Evolutionary conservation across 2,113 vertebrate species (phyloP), one percentile per base, ranked within the genome.

Genomic region (Pogonocichla stellata): DNA sequence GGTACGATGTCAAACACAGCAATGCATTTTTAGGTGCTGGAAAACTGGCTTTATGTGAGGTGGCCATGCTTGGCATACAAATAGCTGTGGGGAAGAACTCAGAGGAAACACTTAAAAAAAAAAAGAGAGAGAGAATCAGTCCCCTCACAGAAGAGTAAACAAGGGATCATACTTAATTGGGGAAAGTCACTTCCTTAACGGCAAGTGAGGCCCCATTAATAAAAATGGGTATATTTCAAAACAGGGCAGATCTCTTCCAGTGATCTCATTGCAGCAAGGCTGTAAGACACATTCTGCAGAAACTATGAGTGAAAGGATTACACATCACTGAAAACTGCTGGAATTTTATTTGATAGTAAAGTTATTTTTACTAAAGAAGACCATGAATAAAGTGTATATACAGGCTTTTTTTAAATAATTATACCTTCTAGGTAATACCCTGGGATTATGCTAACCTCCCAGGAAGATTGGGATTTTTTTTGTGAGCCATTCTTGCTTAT

Each of bases 221-320:
- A 58, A 2, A 8, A 75, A 66, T 1, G 9, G 5, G 3, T 31
- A 22, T 5, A 42, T 36, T 61, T 77, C 45, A 69, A 57, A 74
- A 2, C 19, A 53, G 28, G 26, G 56, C 6, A 8, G 23, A 31
- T 36, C 16, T 16, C 42, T 86, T 61, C 24, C 71, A 60, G 34
- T 36, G 58, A 69, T 10, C 13, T 29, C 23, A 48, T 0, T 43
- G 45, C 5, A 3, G 28, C 0, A 0, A 75, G 42, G 26, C 2
- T 72, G 14, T 45, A 77, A 64, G 17, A 77, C 48, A 45, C 43
- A 43, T 67, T 61, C 72, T 72, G 81, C 51, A 81, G 51, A 66
- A 80, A 42, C 23, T 62, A 5, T 6, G 17, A 17, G 22, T 71
- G 19, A 42, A 86, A 40, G 47, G 40, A 60, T n/a, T 47, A 51